Percentiles rank a stretch among this genome's conserved stretches.
These are phyloP conservation scores for Drosophila monieri DNA, from an alignment of 2,888 invertebrate species.

Conservation along the genomic window DNA sequence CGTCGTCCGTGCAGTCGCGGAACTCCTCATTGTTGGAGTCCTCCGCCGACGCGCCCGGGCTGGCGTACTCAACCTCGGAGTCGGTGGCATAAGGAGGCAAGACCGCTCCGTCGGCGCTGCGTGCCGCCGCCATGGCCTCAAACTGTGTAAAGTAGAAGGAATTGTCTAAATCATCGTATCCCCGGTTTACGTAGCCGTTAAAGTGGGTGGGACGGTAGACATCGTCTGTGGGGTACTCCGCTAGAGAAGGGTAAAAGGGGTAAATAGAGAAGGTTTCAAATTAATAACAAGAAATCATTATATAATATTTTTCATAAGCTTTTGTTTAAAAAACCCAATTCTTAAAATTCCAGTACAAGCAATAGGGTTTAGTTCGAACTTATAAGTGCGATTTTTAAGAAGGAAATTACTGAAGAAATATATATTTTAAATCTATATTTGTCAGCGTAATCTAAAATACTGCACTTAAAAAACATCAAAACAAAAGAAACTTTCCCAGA, in stretches of 20 bases:
- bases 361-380: too few species aligned
- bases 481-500: too few species aligned
- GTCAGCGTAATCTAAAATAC: too few species aligned
- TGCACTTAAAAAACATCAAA: too few species aligned
- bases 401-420: too few species aligned
- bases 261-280: too few species aligned
- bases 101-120: conserved; percentile 19
- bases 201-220: conserved; percentile 60
- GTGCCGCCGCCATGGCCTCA: conserved; percentile 65
- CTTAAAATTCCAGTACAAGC: too few species aligned
- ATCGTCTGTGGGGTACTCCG: conserved; percentile 67
- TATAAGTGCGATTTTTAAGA: too few species aligned
- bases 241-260: conserved; percentile 60
- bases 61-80: conserved; percentile 17
- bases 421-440: too few species aligned
- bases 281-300: too few species aligned
- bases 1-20: conserved; percentile 58
- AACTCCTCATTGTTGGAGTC: conserved; percentile 28
- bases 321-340: too few species aligned
- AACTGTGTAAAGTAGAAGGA: conserved; percentile 68
- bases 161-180: conserved; percentile 74
- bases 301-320: too few species aligned
- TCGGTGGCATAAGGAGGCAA: conserved; percentile 50
- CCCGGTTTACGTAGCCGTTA: conserved; percentile 69
- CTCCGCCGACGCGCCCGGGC: conserved; percentile 35